Conservation (phyloP, 2,113 vertebrate species). For the Hippolais icterina region DNA sequence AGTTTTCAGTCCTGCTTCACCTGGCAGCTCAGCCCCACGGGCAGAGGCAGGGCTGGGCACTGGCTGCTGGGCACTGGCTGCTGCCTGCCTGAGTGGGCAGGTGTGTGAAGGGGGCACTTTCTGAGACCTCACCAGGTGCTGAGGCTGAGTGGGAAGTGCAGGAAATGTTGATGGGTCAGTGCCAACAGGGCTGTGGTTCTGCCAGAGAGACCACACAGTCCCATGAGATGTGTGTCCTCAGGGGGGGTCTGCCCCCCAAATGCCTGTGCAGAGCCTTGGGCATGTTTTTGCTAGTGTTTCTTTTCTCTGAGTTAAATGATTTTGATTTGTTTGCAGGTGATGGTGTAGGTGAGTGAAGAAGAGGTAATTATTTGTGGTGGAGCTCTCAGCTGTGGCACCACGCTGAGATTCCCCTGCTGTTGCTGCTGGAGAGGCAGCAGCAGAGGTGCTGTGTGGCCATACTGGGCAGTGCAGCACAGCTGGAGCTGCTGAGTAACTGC, state of each 20-base stretch:
- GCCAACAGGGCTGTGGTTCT: background rate
- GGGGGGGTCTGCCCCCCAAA: background rate
- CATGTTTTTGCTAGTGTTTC: background rate
- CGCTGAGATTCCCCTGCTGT: accelerated
- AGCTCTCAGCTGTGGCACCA: background rate
- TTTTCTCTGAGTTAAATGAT: background rate
- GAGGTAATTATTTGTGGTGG: background rate
- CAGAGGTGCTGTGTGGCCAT: background rate
- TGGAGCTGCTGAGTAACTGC: background rate
- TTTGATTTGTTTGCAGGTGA: background rate
- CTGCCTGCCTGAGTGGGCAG: background rate
- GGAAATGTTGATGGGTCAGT: background rate
- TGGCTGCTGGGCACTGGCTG: background rate
- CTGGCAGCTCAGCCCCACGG: background rate
- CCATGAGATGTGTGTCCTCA: accelerated
- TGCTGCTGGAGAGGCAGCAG: background rate
- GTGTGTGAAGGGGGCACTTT: accelerated
- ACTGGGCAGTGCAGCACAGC: accelerated
- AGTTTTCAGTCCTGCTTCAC: background rate
- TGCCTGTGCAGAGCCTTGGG: background rate
- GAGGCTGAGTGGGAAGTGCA: background rate
- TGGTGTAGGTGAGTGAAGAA: background rate
- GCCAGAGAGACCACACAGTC: background rate
- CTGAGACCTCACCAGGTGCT: background rate
- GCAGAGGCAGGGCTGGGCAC: background rate